phyloP scores from a whole-genome alignment of 2,113 vertebrate species.

The Forbesichthys agassizii region DNA sequence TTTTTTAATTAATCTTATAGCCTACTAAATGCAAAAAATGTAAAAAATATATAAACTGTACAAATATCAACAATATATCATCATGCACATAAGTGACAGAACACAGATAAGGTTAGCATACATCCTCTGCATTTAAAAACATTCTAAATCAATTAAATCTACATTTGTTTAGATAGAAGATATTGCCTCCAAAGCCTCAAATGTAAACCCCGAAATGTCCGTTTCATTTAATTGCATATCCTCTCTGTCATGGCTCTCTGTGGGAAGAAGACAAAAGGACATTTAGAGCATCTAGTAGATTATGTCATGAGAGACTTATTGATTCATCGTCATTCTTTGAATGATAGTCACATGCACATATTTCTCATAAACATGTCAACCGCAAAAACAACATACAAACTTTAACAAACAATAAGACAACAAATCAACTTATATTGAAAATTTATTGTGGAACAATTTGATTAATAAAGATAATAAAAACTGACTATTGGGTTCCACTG shows the following conservation, averaged over 20 bases:
- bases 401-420: too few relatives aligned
- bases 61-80: slow-evolving; percentile 31
- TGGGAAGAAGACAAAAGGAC: slow-evolving; percentile 52
- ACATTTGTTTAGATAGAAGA: too few relatives aligned
- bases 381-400: too few relatives aligned
- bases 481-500: too few relatives aligned
- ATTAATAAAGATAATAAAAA: too few relatives aligned
- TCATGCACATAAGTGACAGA: slow-evolving; percentile 37
- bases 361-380: neutral
- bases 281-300: slow-evolving; percentile 14
- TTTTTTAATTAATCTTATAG: too few relatives aligned
- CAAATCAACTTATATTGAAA: too few relatives aligned
- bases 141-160: slow-evolving; percentile 8
- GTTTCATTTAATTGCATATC: slow-evolving; percentile 87
- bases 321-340: neutral
- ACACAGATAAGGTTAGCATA: slow-evolving; percentile 18
- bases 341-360: neutral
- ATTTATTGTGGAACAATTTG: too few relatives aligned
- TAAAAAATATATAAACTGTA: neutral
- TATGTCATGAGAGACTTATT: neutral
- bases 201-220: slow-evolving; percentile 57
- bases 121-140: slow-evolving; percentile 9
- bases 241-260: slow-evolving; percentile 93
- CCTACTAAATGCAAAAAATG: neutral
- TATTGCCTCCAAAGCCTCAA: slow-evolving; percentile 25